Conservation (phyloP, 2,888 invertebrate species). For the Oeneis ivallda region DNA sequence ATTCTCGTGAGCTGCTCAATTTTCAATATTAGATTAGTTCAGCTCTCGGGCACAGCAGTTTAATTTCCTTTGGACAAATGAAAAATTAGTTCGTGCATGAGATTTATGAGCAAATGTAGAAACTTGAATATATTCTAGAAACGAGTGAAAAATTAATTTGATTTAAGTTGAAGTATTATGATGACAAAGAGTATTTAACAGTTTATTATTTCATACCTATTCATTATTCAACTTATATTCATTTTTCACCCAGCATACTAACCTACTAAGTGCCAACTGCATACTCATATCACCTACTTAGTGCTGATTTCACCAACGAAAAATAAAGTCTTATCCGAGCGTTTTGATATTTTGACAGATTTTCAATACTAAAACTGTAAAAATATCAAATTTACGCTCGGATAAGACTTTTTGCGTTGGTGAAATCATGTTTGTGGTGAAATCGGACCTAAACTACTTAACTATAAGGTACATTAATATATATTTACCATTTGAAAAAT, state of each 20-base stretch:
- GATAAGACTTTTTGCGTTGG: no score
- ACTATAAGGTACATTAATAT: no score
- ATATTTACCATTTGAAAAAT: no score
- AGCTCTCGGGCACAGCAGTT: constrained; percentile 22
- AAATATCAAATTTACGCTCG: no score
- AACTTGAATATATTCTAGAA: constrained; percentile 18
- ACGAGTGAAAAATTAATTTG: constrained; percentile 17
- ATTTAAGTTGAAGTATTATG: constrained; percentile 10
- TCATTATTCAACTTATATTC: background rate
- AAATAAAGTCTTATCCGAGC: no score
- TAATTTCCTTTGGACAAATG: constrained; percentile 29
- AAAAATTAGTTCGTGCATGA: constrained; percentile 30
- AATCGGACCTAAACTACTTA: no score
- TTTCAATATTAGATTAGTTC: constrained; percentile 23
- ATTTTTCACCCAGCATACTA: background rate
- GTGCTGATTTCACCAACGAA: no score
- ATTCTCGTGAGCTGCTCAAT: constrained; percentile 18
- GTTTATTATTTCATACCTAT: background rate
- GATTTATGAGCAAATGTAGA: constrained; percentile 28
- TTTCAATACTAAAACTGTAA: no score
- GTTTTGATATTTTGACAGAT: no score
- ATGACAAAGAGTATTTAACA: constrained; percentile 4
- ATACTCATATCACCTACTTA: no score
- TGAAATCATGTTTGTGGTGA: no score
- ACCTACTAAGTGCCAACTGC: no score